A percentile compares a stretch with the other conserved stretches of the same genome.
These are phyloP conservation scores for Nibea albiflora DNA, from an alignment of 2,113 vertebrate genomes.

Conservation along the genomic window DNA sequence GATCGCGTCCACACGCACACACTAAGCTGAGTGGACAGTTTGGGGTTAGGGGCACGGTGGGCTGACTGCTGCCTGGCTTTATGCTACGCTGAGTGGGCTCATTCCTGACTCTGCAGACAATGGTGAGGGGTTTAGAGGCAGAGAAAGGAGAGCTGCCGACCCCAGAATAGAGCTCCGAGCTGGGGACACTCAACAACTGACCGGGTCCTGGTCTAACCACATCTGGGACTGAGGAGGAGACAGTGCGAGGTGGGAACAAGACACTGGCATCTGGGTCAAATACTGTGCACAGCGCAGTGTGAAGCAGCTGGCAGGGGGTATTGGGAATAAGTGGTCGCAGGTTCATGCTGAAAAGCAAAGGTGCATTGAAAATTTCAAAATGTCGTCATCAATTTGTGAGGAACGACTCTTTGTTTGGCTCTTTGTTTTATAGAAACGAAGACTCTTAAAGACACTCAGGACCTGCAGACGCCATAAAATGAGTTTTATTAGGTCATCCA, in stretches of 20 bases:
- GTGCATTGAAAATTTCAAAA: too few species aligned
- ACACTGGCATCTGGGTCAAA: neutral
- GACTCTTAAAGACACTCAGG: neutral
- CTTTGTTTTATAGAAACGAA: neutral
- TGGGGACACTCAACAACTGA: conserved; percentile 38
- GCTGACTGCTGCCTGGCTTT: conserved; percentile 80
- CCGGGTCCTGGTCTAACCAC: conserved; percentile 17
- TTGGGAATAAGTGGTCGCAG: too few species aligned
- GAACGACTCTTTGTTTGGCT: too few species aligned
- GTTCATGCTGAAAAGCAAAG: neutral
- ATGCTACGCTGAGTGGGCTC: conserved; percentile 84
- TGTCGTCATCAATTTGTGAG: too few species aligned
- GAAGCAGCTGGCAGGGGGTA: neutral
- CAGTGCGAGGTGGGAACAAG: neutral
- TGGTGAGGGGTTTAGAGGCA: conserved; percentile 79
- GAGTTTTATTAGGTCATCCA: conserved; percentile 13
- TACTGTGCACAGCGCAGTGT: neutral
- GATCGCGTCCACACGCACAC: conserved; percentile 17
- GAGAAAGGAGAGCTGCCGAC: conserved; percentile 72
- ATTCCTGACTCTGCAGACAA: conserved; percentile 84
- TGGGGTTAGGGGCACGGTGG: conserved; percentile 71
- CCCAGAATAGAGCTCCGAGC: conserved; percentile 62
- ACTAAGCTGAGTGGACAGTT: conserved; percentile 85
- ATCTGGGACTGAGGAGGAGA: conserved; percentile 21
- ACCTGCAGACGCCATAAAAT: conserved; percentile 21